Evolutionary conservation across 2,797 vertebrate genomes (phyloP).

Genomic region (Phyllotis vaccarum): DNA sequence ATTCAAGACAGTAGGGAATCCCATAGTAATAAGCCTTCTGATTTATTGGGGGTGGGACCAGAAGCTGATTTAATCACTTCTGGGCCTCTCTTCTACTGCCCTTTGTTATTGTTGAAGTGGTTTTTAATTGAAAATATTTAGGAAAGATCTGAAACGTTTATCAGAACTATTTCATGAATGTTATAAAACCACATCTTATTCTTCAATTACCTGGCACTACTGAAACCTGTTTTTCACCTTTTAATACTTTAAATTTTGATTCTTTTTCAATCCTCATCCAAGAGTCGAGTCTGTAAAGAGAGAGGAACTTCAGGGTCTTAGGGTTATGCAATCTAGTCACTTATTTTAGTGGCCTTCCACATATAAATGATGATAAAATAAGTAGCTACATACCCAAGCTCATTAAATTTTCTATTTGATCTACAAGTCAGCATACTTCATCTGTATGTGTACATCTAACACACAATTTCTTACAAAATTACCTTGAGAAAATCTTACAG

Average conservation of each 20-base stretch:
- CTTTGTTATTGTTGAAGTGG: neutral
- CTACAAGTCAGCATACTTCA: conserved; percentile 10
- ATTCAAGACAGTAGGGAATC: conserved; percentile 54
- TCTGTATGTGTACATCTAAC: conserved; percentile 1
- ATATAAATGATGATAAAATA: conserved; percentile 32
- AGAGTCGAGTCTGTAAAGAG: conserved; percentile 16
- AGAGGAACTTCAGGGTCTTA: neutral
- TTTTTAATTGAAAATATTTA: neutral
- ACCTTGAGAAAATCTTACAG: neutral
- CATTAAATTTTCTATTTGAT: conserved; percentile 49
- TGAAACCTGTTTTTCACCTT: conserved; percentile 29
- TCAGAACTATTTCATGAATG: neutral
- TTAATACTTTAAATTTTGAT: neutral
- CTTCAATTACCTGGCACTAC: neutral
- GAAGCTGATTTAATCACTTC: conserved; percentile 15
- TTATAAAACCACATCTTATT: conserved; percentile 36
- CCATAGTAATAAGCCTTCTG: conserved; percentile 22
- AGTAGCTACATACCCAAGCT: neutral
- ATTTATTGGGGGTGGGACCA: neutral
- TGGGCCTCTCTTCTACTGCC: neutral
- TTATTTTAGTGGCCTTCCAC: conserved; percentile 11
- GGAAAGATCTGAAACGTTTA: conserved; percentile 20
- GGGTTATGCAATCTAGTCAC: neutral
- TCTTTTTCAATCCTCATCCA: neutral
- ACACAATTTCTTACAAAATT: conserved; percentile 54